Percentiles rank a stretch among this genome's conserved stretches.
phyloP scores from a whole-genome alignment of 2,113 vertebrate species.

The Epinephelus cyanopodus region DNA sequence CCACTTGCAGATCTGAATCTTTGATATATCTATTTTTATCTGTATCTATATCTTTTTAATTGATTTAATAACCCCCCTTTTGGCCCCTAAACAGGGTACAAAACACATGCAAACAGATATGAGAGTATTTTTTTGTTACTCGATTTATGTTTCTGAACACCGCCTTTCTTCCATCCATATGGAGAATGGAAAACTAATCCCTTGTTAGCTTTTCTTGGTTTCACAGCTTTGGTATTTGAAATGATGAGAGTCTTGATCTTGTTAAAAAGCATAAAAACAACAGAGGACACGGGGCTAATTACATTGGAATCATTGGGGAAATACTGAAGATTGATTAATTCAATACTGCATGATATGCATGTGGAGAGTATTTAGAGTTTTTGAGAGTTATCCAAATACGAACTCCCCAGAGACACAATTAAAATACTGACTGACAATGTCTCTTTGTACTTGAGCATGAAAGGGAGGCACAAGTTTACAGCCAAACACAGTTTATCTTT shows the following conservation, averaged over 20 bases:
- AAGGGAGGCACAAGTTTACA: not conserved
- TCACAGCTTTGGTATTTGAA: not conserved
- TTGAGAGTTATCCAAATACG: constrained; percentile 11
- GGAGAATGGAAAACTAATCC: not conserved
- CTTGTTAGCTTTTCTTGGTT: not conserved
- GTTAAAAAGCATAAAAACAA: constrained; percentile 2
- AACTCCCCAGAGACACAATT: not conserved
- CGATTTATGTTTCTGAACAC: not conserved
- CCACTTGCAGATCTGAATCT: not conserved
- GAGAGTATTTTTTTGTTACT: not conserved
- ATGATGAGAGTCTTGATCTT: not conserved
- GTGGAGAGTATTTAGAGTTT: constrained; percentile 33
- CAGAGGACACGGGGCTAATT: not conserved
- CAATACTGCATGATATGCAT: constrained; percentile 30
- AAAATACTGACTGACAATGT: constrained; percentile 10
- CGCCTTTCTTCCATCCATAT: not conserved
- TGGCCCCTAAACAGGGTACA: not conserved
- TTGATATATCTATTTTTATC: not conserved
- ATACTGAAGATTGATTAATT: constrained; percentile 7
- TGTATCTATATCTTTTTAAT: too few species aligned
- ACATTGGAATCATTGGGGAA: constrained; percentile 7
- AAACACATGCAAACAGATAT: not conserved
- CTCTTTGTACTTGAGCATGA: not conserved
- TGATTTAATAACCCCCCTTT: not conserved
- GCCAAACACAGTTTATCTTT: not conserved